Base-by-base conservation (phyloP, 2,888 invertebrate species). In the Coelinius sp. region DNA sequence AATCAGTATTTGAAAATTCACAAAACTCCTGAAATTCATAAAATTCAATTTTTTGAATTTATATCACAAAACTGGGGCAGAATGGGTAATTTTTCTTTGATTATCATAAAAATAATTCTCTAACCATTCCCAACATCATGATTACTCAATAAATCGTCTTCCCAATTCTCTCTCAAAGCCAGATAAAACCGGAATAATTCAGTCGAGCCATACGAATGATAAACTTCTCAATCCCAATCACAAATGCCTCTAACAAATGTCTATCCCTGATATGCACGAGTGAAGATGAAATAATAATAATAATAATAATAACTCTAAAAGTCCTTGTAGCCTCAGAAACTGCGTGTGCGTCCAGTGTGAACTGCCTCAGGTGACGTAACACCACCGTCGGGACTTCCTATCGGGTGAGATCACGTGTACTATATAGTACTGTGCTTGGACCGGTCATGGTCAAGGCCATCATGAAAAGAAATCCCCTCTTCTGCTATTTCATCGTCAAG, bases 401-500 rank as follows among this genome's bases (percentile, higher is more conserved):
- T 74, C 65, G 31, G 14, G 44, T 71, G 73, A 73, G 73, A 73
- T 74, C 75, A 76, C 77, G 77, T 76, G 76, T 65, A n/a, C 12
- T 20, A 22, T 22, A 49, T 49, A 41, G 46, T 2, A 17, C 65
- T 62, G 17, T 22, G 72, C 49, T 69, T 67, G 68, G 69, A 74
- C 71, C 68, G 71, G 74, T 77, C 77, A 76, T 73, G 75, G 76
- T 78, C 78, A 78, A 77, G 78, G 76, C 72, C 73, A 73, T 68
- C 62, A 65, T 71, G 68, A 75, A 76, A 77, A 75, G 69, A 71
- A n/a, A 77, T 73, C 64, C 38, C 72, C 64, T 64, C 56, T 75
- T 68, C 70, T 66, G 27, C 25, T 49, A 8, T 49, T 49, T 49
- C 20, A 49, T 49, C 46, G 70, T 68, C 56, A 68, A 65, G 65